Conservation (phyloP, 2,797 vertebrate species). For the Muscicapa comitata region DNA sequence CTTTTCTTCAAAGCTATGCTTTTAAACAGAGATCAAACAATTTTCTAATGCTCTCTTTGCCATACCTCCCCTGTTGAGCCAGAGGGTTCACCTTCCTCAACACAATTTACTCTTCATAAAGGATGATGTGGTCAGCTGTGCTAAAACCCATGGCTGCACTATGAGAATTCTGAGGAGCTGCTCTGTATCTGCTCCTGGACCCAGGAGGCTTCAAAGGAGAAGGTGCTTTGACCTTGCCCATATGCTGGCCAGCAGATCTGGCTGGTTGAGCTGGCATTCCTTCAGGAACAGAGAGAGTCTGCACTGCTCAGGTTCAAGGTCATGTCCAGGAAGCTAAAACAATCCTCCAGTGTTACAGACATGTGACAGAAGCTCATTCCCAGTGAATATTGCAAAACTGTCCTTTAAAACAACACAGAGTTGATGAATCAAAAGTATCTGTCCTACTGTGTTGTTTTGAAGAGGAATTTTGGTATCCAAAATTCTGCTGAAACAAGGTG, state of each 20-base stretch:
- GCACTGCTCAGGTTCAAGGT: background rate
- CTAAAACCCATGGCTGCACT: background rate
- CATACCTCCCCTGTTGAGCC: background rate
- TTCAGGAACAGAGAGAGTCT: background rate
- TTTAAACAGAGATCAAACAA: background rate
- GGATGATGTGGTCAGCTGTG: background rate
- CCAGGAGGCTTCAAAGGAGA: background rate
- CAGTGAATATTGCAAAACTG: background rate
- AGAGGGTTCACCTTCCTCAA: background rate
- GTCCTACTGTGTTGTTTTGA: background rate
- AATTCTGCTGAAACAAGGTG: background rate
- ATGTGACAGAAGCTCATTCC: background rate
- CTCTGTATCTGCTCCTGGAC: background rate
- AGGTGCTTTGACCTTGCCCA: background rate
- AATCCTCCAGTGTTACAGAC: background rate
- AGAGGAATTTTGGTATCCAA: background rate
- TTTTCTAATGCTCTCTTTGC: background rate
- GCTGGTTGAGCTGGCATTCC: background rate
- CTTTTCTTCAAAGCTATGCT: background rate
- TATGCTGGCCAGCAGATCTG: background rate
- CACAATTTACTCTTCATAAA: background rate
- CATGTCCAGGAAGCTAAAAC: background rate
- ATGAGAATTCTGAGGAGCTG: background rate
- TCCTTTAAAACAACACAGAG: background rate
- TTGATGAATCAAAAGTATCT: background rate